Percentiles rank a stretch among this genome's conserved stretches.
phyloP scores from a whole-genome alignment of 2,888 invertebrate species.

The Euzophera pinguis region DNA sequence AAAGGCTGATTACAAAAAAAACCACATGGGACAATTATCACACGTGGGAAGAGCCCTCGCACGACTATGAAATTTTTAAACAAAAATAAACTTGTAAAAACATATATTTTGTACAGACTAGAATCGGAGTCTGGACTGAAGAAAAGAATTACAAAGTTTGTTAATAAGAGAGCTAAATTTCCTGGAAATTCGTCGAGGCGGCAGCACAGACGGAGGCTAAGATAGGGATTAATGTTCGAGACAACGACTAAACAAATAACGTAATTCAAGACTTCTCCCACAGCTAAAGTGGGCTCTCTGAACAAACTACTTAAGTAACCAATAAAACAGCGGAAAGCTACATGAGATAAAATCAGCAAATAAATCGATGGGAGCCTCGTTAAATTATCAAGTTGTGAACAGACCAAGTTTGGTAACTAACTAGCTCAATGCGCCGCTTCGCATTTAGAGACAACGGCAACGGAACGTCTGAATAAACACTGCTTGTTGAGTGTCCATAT shows the following conservation, averaged over 20 bases:
- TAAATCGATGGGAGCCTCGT: conserved; percentile 27
- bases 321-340: conserved; percentile 2
- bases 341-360: conserved; percentile 7
- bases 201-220: conserved; percentile 30
- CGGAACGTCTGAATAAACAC: conserved; percentile 16
- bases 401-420: conserved; percentile 38
- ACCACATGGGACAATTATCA: too few species aligned
- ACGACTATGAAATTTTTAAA: too few species aligned
- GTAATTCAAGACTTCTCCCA: conserved; percentile 37
- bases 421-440: conserved; percentile 22
- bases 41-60: too few species aligned
- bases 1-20: too few species aligned
- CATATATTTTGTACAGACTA: too few species aligned
- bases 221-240: conserved; percentile 43
- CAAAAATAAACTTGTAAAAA: too few species aligned
- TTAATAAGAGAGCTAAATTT: background rate
- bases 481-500: conserved; percentile 20
- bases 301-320: conserved; percentile 33
- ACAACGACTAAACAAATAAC: conserved; percentile 41
- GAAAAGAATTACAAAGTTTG: background rate
- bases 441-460: conserved; percentile 23
- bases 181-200: conserved; percentile 34
- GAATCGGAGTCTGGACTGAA: background rate
- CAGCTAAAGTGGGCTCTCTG: conserved; percentile 35
- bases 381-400: conserved; percentile 34